Evolutionary conservation across 1,140 invertebrate genomes (phyloP), one percentile per base, ranked within the genome.

Genomic region (Anastrepha ludens): DNA sequence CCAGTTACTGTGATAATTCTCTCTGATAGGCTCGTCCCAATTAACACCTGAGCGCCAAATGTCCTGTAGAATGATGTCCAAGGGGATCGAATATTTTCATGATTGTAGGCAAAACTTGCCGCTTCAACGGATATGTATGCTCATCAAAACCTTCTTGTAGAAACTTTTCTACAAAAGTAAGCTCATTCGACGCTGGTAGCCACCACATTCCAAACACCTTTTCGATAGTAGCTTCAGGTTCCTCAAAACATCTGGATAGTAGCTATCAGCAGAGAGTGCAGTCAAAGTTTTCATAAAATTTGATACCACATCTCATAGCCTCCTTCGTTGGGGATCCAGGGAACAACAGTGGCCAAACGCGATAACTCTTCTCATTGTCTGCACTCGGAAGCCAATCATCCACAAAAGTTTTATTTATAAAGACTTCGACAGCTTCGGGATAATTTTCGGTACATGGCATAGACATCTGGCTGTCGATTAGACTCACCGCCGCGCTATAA

Each of bases 401-500:
- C 3, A 81, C 58, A 13, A 81, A 87, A 8, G 64, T 74, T 15
- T 86, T 87, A 20, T 64, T 6, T 7, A 87, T 60, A 50, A 87
- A 70, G 6, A 58, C 20, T 20, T n/a, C 13, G 7, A 62, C 50
- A 47, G 88, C 85, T 15, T 60, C n/a, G 17, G 88, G 67, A 39
- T 74, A 60, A 15, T 39, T 78, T 44, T 50, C 64, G 15, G 0
- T 55, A 74, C 89, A 90, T 89, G 5, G 87, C n/a, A 85, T 88
- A 91, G n/a, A 87, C 85, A 15, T 88, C 88, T 17, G 74, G 86
- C 29, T 67, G 3, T 67, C 64, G 64, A 39, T 39, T 67, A 7
- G 29, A 39, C 55, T 90, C 87, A 47, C 78, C 20, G 5, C 47
- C 58, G 1, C 92, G 29, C 91, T 90, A 92, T 44, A 93, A 87